Conservation (phyloP, 2,888 invertebrate species). For the Drosophila nigritarsus region DNA sequence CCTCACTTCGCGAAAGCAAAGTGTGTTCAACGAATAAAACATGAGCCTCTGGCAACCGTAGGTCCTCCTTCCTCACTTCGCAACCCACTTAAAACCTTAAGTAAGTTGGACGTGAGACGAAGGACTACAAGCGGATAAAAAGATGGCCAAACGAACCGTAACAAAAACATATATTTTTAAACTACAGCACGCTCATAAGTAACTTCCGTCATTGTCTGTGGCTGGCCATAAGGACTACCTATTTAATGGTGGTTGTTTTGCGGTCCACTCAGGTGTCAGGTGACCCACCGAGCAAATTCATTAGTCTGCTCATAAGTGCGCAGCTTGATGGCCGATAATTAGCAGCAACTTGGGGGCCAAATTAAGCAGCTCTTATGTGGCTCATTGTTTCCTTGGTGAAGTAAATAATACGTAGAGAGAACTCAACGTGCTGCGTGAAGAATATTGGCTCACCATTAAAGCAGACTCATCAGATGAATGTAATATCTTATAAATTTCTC, state of each 20-base stretch:
- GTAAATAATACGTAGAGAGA: not conserved
- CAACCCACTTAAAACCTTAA: slow-evolving; percentile 57
- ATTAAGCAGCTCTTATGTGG: slow-evolving; percentile 2
- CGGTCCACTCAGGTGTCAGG: slow-evolving; percentile 28
- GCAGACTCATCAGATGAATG: not conserved
- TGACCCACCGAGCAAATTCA: slow-evolving; percentile 13
- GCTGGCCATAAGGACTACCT: slow-evolving; percentile 46
- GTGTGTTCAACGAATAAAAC: slow-evolving; percentile 70
- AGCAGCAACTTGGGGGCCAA: slow-evolving; percentile 22
- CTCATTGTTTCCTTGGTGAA: not conserved
- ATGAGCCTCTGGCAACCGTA: slow-evolving; percentile 50
- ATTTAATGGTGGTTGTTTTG: slow-evolving; percentile 43
- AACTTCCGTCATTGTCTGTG: slow-evolving; percentile 30
- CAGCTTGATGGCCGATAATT: slow-evolving; percentile 56
- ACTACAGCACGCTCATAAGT: slow-evolving; percentile 11
- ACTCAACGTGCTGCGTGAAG: not conserved
- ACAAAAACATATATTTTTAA: slow-evolving; percentile 40
- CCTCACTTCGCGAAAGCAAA: slow-evolving; percentile 63
- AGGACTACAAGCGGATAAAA: slow-evolving; percentile 8
- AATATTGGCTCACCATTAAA: not conserved
- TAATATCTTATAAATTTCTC: not conserved
- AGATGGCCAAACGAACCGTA: slow-evolving; percentile 7
- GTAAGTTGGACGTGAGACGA: slow-evolving; percentile 50
- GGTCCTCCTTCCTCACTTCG: slow-evolving; percentile 4
- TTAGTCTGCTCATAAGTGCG: slow-evolving; percentile 34